Conservation (phyloP, 2,888 invertebrate genomes). For the Leptopilina syphax region DNA sequence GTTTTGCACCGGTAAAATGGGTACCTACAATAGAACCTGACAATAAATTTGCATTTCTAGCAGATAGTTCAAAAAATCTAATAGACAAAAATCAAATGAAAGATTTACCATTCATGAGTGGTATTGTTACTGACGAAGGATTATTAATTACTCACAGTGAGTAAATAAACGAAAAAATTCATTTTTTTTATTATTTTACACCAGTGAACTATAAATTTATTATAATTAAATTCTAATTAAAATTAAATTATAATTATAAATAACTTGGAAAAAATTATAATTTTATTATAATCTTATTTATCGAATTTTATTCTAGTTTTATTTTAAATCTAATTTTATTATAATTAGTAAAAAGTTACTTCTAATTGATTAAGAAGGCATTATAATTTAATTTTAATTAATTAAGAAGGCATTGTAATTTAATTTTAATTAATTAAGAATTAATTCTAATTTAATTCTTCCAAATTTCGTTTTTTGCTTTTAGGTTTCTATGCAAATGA, state of each 20-base stretch:
- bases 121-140: conserved; percentile 56
- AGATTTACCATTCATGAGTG: conserved; percentile 56
- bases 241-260: too few relatives aligned
- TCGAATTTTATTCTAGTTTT: too few relatives aligned
- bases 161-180: not conserved
- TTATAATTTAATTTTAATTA: too few relatives aligned
- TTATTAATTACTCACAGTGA: conserved; percentile 53
- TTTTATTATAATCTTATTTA: not conserved
- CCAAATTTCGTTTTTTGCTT: not conserved
- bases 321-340: too few relatives aligned
- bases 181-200: too few relatives aligned
- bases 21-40: conserved; percentile 46
- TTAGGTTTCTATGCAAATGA: not conserved
- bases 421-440: too few relatives aligned
- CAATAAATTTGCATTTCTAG: conserved; percentile 55
- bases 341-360: too few relatives aligned
- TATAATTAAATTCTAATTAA: too few relatives aligned
- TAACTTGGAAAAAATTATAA: not conserved
- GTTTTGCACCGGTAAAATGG: conserved; percentile 18
- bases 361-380: too few relatives aligned
- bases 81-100: conserved; percentile 49
- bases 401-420: too few relatives aligned
- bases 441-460: too few relatives aligned
- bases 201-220: too few relatives aligned
- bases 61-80: conserved; percentile 49